Base-by-base conservation (phyloP, 2,888 invertebrate genomes). In the Synanthedon tipuliformis region DNA sequence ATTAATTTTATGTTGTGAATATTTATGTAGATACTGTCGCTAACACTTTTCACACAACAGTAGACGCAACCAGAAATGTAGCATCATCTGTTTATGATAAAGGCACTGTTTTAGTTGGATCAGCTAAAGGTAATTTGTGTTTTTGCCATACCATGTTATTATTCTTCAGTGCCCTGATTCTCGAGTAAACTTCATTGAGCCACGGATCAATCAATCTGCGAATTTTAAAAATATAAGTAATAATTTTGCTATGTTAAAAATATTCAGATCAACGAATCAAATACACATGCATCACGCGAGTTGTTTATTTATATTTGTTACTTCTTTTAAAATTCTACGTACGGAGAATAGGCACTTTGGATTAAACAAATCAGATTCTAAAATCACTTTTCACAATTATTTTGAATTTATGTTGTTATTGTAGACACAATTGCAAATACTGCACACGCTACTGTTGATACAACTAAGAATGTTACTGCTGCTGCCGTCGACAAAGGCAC, bases 71-170 rank as follows among this genome's bases (percentile, higher is more conserved):
- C 3, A 52, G 16, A 45, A 52, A 45, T 16, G 52, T 34, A 23
- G 45, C 52, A 12, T 11, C 27, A 40, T 13, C 16, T 45, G 52
- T 27, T 15, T 63, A 71, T 53, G 73, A 74, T 13, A 74, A 70
- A 58, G 58, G 75, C 54, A 62, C 69, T 54, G 58, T 65, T 10
- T 52, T 68, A 18, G 57, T 67, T 40, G 72, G 66, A 53, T 57
- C 63, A 48, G 69, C 71, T 55, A 72, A 66, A 70, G 70, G 68
- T 71, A 69, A 66, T 67, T 52, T 74, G 71, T 16, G 3, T 52
- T 27, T 27, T 27, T 7, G 27, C 27, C 5, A 4, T 27, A n/a
- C n/a, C 27, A 27, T 4, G 5, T 4, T 27, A n/a, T n/a, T n/a
- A n/a, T n/a, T n/a, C n/a, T n/a, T n/a, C n/a, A n/a, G n/a, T n/a